phyloP scores from a whole-genome alignment of 2,888 invertebrate species.

The Tenthredo distinguenda region DNA sequence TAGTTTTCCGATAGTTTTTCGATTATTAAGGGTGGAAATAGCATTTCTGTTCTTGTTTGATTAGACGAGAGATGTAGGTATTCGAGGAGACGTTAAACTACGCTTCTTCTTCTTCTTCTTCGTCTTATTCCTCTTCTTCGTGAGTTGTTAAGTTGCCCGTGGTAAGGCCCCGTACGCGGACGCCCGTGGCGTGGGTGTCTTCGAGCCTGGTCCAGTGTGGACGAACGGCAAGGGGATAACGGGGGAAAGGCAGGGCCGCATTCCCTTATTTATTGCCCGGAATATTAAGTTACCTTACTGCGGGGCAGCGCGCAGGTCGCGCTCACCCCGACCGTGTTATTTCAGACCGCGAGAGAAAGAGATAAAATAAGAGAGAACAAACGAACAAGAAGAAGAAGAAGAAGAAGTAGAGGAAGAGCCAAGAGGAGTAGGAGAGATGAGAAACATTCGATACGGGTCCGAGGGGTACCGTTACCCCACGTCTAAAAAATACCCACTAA shows the following conservation, averaged over 20 bases:
- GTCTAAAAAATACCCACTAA: background rate
- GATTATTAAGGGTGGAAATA: background rate
- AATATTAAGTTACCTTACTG: constrained; percentile 75
- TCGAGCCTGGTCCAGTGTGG: constrained; percentile 41
- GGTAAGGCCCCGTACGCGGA: constrained; percentile 18
- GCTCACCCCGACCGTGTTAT: constrained; percentile 56
- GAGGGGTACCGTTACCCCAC: constrained; percentile 32
- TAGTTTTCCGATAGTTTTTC: background rate
- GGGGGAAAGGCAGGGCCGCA: constrained; percentile 69
- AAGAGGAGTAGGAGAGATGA: constrained; percentile 36
- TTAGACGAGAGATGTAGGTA: background rate
- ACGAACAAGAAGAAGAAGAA: constrained; percentile 16
- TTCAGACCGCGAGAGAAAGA: constrained; percentile 44
- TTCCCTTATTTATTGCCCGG: constrained; percentile 75
- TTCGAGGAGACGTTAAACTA: constrained; percentile 6
- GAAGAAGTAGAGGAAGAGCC: constrained; percentile 38
- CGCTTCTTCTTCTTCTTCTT: constrained; percentile 53
- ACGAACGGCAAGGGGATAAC: constrained; percentile 57
- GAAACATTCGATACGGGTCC: constrained; percentile 38
- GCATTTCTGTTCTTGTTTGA: background rate
- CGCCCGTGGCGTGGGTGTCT: constrained; percentile 49
- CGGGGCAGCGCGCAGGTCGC: constrained; percentile 61
- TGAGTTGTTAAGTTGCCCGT: constrained; percentile 38
- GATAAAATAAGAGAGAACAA: constrained; percentile 15
- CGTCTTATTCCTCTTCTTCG: constrained; percentile 60